Percentiles rank a stretch among this genome's conserved stretches.
Conservation (phyloP, 2,888 invertebrate species). For the Synergus umbraculus region DNA sequence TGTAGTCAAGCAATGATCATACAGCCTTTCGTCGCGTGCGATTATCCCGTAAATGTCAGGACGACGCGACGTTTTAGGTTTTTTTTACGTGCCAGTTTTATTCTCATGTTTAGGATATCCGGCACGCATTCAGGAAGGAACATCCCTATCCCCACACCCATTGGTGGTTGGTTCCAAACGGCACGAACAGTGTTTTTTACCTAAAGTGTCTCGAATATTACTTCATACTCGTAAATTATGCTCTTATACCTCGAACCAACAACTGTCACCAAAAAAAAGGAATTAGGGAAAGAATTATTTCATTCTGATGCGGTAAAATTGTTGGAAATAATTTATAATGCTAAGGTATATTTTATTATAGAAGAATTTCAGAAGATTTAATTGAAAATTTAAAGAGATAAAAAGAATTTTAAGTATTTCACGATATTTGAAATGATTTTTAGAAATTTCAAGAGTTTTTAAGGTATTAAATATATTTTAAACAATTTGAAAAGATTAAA, state of each 20-base stretch:
- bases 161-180: conserved; percentile 15
- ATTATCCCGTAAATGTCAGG: conserved; percentile 64
- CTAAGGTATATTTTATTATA: too few species aligned
- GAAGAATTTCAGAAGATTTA: too few species aligned
- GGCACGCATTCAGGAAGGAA: conserved; percentile 31
- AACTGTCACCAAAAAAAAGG: not conserved
- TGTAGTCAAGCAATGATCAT: conserved; percentile 14
- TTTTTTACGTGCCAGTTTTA: conserved; percentile 37
- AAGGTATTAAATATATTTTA: too few species aligned
- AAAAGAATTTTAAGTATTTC: too few species aligned
- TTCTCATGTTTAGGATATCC: conserved; percentile 34
- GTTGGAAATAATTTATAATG: too few species aligned
- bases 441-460: too few species aligned
- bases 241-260: not conserved
- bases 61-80: conserved; percentile 31
- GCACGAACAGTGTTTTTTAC: conserved; percentile 22
- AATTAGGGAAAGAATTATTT: too few species aligned
- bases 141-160: not conserved
- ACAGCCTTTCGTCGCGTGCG: conserved; percentile 57
- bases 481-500: too few species aligned
- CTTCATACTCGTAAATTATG: not conserved
- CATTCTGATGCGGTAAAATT: too few species aligned
- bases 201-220: conserved; percentile 3
- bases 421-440: too few species aligned
- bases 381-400: too few species aligned